Conservation (phyloP, 2,113 vertebrate genomes). For the Daphoenositta chrysoptera region DNA sequence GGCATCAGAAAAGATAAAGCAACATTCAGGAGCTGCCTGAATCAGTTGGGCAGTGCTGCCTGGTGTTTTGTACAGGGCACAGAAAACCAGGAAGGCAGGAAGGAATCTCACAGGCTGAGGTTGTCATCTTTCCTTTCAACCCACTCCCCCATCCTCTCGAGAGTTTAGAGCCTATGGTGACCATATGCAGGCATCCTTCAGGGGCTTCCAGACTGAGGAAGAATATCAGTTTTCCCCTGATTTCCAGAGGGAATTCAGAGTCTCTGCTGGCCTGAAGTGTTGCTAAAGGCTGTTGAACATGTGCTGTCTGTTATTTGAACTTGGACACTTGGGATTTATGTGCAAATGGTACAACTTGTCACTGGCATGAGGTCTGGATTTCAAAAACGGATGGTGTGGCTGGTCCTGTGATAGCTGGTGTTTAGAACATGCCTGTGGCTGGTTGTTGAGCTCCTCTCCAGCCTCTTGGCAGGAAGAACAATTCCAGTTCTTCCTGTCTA, state of each 20-base stretch:
- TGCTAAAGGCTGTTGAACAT: background rate
- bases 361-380: background rate
- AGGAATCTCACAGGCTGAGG: background rate
- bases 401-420: too few species aligned
- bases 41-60: background rate
- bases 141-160: fast-evolving
- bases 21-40: background rate
- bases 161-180: background rate
- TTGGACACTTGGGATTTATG: background rate
- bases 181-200: background rate
- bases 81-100: background rate
- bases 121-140: background rate
- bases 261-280: background rate
- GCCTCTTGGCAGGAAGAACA: background rate
- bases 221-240: background rate
- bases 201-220: background rate
- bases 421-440: background rate
- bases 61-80: background rate
- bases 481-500: background rate
- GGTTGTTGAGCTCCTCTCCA: background rate
- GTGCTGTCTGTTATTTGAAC: background rate
- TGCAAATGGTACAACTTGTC: background rate
- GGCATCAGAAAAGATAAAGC: background rate
- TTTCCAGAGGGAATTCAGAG: background rate
- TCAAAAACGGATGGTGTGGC: background rate